Evolutionary conservation across 2,797 vertebrate genomes (phyloP), one percentile per base, ranked within the genome.

Genomic region (Odontamblyopus lacepedii): DNA sequence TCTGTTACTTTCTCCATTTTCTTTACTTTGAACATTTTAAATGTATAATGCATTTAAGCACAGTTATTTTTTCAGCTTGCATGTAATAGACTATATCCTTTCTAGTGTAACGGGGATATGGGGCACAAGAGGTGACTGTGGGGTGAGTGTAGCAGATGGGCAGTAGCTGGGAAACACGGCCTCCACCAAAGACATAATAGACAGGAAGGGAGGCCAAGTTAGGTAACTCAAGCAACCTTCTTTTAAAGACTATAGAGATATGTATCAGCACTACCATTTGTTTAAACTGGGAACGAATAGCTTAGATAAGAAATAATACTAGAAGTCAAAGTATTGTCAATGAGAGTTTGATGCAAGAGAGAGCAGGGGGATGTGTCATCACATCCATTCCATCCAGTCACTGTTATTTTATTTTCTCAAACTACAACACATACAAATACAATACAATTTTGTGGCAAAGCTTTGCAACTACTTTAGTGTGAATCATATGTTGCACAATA

Each of bases 141-240:
- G 63, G 87, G 84, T 90, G 81, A 89, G 73, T 72, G 80, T 76
- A 55, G 62, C 84, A 81, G 79, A 83, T 76, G 74, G 81, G 84
- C 64, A 79, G 71, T 78, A 65, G 80, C 67, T 65, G 30, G 67
- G 55, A 67, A 72, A 75, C 50, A 62, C 23, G 27, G 9, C 78
- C 63, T 79, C 51, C 63, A 64, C 30, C 35, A 35, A 63, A 41
- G 50, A 56, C 29, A 75, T 71, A 67, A 78, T 75, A 64, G 66
- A 65, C 68, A 61, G 63, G 16, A 12, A 44, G 48, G 57, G 30
- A 72, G 70, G 62, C 7, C 19, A 48, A 50, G n/a, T 69, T 19
- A 65, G n/a, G 38, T 63, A 35, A 70, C 41, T 13, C 27, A 65
- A 74, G 75, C 56, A 65, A 48, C 9, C 48, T 64, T 69, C 3